These are phyloP conservation scores for Phaonia tiefii DNA, from an alignment of 2,888 invertebrate species.

Conservation along the genomic window DNA sequence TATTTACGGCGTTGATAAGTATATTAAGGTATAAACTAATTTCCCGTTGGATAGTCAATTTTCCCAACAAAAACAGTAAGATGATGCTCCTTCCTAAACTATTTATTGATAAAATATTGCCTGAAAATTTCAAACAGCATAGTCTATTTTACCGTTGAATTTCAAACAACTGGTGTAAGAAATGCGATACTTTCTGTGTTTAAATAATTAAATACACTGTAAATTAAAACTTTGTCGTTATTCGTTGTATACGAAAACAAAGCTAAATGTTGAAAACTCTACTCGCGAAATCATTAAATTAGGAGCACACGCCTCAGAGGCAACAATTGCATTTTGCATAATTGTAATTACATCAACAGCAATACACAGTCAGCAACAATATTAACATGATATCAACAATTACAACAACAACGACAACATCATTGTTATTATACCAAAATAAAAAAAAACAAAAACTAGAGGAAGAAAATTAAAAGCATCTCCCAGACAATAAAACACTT, in stretches of 20 bases:
- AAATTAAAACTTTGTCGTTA: neutral
- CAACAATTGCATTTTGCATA: conserved; percentile 65
- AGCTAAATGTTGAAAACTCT: neutral
- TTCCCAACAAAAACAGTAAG: too few relatives aligned
- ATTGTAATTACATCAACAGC: conserved; percentile 62
- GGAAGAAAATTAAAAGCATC: conserved; percentile 55
- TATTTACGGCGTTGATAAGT: too few relatives aligned
- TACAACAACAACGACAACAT: conserved; percentile 13
- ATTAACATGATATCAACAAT: conserved; percentile 49
- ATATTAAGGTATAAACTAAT: too few relatives aligned
- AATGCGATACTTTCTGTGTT: conserved; percentile 28
- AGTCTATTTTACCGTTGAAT: too few relatives aligned
- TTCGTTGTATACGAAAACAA: neutral
- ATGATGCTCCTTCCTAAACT: too few relatives aligned
- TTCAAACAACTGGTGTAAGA: too few relatives aligned
- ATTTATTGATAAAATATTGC: too few relatives aligned
- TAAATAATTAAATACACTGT: conserved; percentile 44
- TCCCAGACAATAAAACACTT: conserved; percentile 64
- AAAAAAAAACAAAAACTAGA: neutral
- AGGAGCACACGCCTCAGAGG: conserved; percentile 58
- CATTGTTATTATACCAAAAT: neutral
- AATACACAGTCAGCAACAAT: conserved; percentile 48
- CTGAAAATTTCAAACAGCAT: too few relatives aligned
- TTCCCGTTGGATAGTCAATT: too few relatives aligned
- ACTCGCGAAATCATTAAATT: conserved; percentile 61